These are phyloP conservation scores for Cremastinae sp. DNA, from an alignment of 2,888 invertebrate species.

Conservation along the genomic window DNA sequence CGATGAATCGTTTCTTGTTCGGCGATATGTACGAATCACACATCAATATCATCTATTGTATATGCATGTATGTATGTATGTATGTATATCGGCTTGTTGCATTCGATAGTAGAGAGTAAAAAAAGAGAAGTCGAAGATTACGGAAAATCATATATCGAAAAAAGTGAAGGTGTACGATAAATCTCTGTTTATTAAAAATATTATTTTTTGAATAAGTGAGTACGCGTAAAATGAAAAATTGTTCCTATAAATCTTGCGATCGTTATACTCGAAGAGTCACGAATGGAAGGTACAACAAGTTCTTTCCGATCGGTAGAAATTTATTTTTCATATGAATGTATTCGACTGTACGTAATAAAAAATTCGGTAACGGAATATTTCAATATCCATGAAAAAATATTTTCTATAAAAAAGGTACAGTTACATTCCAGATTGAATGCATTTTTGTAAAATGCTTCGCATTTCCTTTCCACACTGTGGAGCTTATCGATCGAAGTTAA, in stretches of 20 bases:
- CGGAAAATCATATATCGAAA: too few relatives aligned
- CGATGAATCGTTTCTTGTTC: conserved; percentile 41
- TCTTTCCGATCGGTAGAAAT: conserved; percentile 5
- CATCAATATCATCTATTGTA: too few relatives aligned
- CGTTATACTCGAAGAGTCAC: background rate
- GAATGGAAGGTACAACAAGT: background rate
- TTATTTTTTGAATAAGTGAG: background rate
- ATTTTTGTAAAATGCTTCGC: background rate
- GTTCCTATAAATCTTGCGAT: conserved; percentile 1
- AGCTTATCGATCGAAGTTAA: conserved; percentile 20
- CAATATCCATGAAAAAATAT: conserved; percentile 1
- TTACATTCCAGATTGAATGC: conserved; percentile 34
- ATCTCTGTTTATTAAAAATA: too few relatives aligned
- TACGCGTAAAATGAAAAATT: background rate
- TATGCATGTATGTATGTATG: too few relatives aligned
- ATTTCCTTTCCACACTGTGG: background rate
- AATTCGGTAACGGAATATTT: conserved; percentile 26
- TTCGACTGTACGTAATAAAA: conserved; percentile 35
- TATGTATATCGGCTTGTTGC: too few relatives aligned
- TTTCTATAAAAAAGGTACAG: background rate
- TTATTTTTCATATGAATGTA: conserved; percentile 37
- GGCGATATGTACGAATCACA: background rate
- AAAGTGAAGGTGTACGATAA: too few relatives aligned
- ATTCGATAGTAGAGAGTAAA: too few relatives aligned
- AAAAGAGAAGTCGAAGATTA: background rate